A percentile compares a stretch with the other conserved stretches of the same genome.
These are phyloP conservation scores for Thera obeliscata DNA, from an alignment of 2,888 invertebrate species.

Conservation along the genomic window DNA sequence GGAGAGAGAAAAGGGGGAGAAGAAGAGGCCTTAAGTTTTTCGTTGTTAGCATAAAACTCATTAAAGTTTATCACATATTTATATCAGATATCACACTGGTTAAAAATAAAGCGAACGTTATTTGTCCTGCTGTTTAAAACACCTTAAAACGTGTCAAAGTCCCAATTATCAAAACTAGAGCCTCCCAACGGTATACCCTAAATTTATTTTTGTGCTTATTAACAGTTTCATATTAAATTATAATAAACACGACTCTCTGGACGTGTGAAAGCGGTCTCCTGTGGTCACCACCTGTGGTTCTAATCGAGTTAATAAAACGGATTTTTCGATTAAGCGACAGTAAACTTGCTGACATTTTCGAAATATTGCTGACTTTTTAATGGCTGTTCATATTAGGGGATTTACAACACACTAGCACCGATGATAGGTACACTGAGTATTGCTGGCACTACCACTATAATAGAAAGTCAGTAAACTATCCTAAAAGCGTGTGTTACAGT, in stretches of 20 bases:
- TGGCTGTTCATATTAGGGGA: neutral
- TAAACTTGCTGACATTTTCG: constrained; percentile 20
- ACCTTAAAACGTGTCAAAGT: constrained; percentile 37
- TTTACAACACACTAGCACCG: neutral
- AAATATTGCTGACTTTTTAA: neutral
- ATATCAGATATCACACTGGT: constrained; percentile 35
- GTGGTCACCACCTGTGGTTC: constrained; percentile 56
- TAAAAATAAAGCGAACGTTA: constrained; percentile 33
- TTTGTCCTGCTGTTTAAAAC: constrained; percentile 34
- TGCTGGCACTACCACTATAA: no score
- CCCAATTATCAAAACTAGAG: constrained; percentile 36
- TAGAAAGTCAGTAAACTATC: no score
- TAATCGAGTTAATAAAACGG: constrained; percentile 27
- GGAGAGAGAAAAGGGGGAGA: no score
- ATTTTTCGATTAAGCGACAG: constrained; percentile 12
- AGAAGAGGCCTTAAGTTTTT: neutral
- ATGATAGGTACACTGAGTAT: no score
- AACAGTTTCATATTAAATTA: constrained; percentile 42
- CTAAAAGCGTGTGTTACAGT: no score
- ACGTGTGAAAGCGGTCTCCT: constrained; percentile 58
- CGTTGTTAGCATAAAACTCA: constrained; percentile 8
- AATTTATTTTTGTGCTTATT: constrained; percentile 29
- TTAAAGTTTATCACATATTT: constrained; percentile 18
- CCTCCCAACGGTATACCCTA: constrained; percentile 28
- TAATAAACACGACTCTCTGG: constrained; percentile 53